phyloP scores from a whole-genome alignment of 1,140 invertebrate genomes.

The Callitettix versicolor region DNA sequence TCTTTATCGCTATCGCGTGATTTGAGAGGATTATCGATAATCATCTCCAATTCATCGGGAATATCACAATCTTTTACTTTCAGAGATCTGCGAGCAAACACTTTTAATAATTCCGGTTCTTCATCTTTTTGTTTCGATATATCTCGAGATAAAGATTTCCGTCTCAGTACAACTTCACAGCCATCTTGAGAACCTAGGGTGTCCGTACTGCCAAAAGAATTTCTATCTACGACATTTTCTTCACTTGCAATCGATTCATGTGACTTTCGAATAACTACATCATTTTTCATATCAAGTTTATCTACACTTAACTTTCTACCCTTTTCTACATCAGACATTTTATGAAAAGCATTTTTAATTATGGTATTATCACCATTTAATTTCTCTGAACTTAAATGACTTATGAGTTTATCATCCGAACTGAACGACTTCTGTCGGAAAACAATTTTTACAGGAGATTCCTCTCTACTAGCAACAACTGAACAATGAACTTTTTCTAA shows the following conservation, averaged over 20 bases:
- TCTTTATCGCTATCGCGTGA: constrained; percentile 55
- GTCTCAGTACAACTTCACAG: constrained; percentile 17
- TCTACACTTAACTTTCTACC: constrained; percentile 3
- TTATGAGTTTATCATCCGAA: constrained; percentile 1
- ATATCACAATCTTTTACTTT: constrained; percentile 56
- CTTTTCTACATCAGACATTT: constrained; percentile 2
- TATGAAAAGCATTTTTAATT: not conserved
- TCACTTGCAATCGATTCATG: constrained; percentile 1
- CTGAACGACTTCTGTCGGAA: constrained; percentile 3
- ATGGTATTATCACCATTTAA: not conserved
- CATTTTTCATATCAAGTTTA: constrained; percentile 4
- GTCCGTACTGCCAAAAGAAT: constrained; percentile 14
- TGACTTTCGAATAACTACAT: not conserved
- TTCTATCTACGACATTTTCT: constrained; percentile 8
- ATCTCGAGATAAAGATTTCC: constrained; percentile 33
- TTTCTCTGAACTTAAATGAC: constrained; percentile 1
- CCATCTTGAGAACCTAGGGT: constrained; percentile 8
- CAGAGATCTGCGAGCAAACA: constrained; percentile 62
- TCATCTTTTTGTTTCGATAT: constrained; percentile 45
- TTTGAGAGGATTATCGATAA: constrained; percentile 21
- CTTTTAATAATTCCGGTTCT: constrained; percentile 66
- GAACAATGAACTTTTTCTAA: not conserved
- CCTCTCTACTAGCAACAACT: not conserved
- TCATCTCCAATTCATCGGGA: constrained; percentile 3
- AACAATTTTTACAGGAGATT: not conserved